These are phyloP conservation scores for Nesospiza acunhae DNA, from an alignment of 2,113 vertebrate species.

Conservation along the genomic window DNA sequence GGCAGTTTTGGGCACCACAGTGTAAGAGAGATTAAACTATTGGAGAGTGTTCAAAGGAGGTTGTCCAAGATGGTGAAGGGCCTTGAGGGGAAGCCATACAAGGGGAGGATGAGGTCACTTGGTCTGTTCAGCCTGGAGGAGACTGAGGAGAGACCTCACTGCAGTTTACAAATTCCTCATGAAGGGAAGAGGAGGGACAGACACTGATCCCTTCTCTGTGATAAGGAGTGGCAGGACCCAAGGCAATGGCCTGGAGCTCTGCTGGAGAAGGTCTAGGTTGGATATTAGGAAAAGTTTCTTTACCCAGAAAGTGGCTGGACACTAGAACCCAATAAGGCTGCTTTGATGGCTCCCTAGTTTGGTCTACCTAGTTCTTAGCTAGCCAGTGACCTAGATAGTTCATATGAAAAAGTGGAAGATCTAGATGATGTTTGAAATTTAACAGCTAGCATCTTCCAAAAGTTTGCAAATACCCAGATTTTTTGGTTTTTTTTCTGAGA, in stretches of 20 bases:
- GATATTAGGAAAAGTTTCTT: background rate
- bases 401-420: background rate
- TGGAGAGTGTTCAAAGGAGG: background rate
- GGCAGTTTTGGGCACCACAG: background rate
- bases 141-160: background rate
- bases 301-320: background rate
- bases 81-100: rapidly evolving
- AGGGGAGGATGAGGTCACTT: background rate
- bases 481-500: background rate
- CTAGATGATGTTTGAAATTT: background rate
- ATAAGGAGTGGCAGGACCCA: background rate
- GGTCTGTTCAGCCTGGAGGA: background rate
- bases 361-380: background rate
- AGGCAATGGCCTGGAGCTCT: background rate
- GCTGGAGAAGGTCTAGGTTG: background rate
- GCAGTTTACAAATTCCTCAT: background rate
- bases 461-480: background rate
- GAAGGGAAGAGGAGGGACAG: background rate
- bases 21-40: background rate
- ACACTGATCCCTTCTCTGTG: background rate
- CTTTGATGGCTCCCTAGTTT: background rate
- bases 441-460: background rate
- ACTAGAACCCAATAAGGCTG: background rate
- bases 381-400: background rate
- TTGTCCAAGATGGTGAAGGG: background rate